phyloP scores from a whole-genome alignment of 2,113 vertebrate species.

The Acanthochromis polyacanthus region DNA sequence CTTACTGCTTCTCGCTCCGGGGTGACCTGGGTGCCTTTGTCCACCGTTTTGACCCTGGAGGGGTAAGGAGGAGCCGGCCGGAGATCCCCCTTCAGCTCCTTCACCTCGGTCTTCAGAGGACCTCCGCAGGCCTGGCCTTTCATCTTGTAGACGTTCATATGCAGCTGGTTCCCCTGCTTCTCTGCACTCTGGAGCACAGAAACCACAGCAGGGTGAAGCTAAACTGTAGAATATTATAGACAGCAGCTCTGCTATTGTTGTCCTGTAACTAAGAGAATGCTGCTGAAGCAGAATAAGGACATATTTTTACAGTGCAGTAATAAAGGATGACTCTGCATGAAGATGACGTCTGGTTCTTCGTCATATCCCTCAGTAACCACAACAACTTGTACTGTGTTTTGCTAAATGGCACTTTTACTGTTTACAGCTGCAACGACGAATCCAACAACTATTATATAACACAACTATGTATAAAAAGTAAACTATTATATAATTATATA shows the following conservation, averaged over 20 bases:
- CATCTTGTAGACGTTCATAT: constrained; percentile 93
- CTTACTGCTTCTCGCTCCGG: constrained; percentile 85
- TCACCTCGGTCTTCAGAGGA: constrained; percentile 79
- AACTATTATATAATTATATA: too few species aligned
- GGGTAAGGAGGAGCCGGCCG: constrained; percentile 86
- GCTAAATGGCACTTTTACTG: neutral
- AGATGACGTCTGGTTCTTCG: too few species aligned
- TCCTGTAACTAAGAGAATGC: neutral
- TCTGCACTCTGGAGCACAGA: constrained; percentile 86
- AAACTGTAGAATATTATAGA: too few species aligned
- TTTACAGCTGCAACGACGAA: neutral
- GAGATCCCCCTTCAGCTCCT: constrained; percentile 85
- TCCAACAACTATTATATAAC: too few species aligned
- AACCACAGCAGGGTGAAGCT: neutral
- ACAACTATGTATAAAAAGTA: too few species aligned
- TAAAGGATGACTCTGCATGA: too few species aligned
- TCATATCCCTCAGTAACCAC: too few species aligned
- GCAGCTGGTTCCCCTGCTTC: constrained; percentile 93
- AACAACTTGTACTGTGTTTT: neutral
- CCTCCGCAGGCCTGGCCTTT: constrained; percentile 70
- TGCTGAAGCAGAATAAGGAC: neutral
- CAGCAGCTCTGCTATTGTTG: too few species aligned
- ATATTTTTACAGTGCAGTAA: neutral
- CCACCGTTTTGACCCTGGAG: constrained; percentile 85
- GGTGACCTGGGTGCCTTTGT: constrained; percentile 86